A percentile compares a stretch with the other conserved stretches of the same genome.
These are phyloP conservation scores for Probosciger aterrimus DNA, from an alignment of 2,113 vertebrate genomes.

Conservation along the genomic window DNA sequence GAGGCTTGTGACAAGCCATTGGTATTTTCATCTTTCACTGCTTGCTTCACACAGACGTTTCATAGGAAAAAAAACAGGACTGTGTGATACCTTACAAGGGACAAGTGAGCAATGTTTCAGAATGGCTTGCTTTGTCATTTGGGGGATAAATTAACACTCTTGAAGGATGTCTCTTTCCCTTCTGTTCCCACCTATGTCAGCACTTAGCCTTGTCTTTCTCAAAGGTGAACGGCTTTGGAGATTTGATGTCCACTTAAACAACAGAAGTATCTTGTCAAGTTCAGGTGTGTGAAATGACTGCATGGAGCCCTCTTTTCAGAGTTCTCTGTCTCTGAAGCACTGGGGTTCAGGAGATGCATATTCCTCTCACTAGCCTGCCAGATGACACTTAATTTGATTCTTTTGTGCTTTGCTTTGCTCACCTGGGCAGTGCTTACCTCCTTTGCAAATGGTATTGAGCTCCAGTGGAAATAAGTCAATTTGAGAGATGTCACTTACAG, in stretches of 20 bases:
- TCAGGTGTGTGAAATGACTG: neutral
- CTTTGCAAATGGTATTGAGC: neutral
- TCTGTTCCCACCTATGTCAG: neutral
- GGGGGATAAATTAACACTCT: neutral
- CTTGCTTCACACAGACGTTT: neutral
- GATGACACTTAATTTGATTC: neutral
- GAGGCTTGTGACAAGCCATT: neutral
- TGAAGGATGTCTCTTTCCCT: neutral
- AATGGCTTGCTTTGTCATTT: neutral
- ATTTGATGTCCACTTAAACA: neutral
- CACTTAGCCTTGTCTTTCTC: neutral
- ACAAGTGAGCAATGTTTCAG: neutral
- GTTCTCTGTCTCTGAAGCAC: neutral
- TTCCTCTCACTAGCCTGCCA: neutral
- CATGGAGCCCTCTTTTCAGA: neutral
- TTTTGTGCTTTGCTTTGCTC: neutral
- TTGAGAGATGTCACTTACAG: neutral
- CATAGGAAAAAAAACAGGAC: neutral
- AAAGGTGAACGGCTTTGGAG: neutral
- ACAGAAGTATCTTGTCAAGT: neutral
- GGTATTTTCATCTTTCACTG: neutral
- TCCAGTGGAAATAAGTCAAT: neutral
- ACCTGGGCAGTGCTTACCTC: no score
- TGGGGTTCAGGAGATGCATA: neutral
- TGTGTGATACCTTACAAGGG: neutral